A percentile compares a stretch with the other conserved stretches of the same genome.
Evolutionary conservation across 2,888 invertebrate genomes (phyloP).

Genomic region (Tenthredo mesomela): DNA sequence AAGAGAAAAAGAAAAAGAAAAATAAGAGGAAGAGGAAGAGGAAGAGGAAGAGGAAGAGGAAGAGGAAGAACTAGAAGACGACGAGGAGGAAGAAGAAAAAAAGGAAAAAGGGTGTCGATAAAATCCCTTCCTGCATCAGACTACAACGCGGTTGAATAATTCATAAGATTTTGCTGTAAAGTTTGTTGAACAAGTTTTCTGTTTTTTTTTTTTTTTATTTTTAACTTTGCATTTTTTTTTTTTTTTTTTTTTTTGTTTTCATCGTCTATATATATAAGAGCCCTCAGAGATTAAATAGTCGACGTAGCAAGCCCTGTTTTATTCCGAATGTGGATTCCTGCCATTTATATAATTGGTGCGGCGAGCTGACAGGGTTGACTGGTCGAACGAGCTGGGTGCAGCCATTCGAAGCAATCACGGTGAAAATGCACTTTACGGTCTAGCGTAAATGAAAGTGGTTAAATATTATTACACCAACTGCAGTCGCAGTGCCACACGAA

Average conservation of each 20-base stretch:
- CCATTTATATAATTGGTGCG: conserved; percentile 45
- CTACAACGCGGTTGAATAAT: conserved; percentile 14
- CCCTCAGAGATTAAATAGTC: neutral
- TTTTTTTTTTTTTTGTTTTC: too few relatives aligned
- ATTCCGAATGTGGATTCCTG: conserved; percentile 3
- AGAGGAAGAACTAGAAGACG: neutral
- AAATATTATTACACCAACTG: neutral
- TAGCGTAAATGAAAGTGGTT: conserved; percentile 28
- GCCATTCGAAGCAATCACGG: conserved; percentile 41
- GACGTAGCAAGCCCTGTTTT: neutral
- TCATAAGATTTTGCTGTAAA: conserved; percentile 29
- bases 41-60: neutral
- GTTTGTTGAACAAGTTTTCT: conserved; percentile 28
- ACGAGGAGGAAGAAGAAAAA: neutral
- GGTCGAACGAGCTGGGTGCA: conserved; percentile 22
- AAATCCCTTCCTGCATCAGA: neutral
- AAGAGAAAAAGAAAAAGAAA: neutral
- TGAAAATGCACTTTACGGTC: conserved; percentile 36
- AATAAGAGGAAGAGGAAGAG: too few relatives aligned
- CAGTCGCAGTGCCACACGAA: neutral
- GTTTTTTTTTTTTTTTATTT: too few relatives aligned
- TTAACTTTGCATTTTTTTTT: neutral
- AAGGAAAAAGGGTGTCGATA: neutral
- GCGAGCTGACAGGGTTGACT: conserved; percentile 42
- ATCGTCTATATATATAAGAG: neutral